Evolutionary conservation across 1,140 invertebrate genomes (phyloP), one percentile per base, ranked within the genome.

Genomic region (Bombus vancouverensis): DNA sequence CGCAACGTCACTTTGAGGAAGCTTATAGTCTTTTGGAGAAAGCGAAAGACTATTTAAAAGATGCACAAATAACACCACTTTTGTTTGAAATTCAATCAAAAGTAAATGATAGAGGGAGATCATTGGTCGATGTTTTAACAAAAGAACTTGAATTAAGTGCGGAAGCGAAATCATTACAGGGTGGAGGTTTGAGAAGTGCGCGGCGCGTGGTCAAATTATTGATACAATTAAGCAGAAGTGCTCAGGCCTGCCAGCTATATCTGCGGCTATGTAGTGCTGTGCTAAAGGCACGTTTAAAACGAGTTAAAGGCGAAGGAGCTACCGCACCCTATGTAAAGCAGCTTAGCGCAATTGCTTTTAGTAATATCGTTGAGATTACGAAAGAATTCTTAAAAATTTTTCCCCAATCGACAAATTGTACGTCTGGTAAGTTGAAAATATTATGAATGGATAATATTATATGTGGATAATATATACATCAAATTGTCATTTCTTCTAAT

Each of bases 1-100:
- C 99, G n/a, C 98, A 99, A 94, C 96, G 99, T 90, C 98, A 99
- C 93, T 99, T 99, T 94, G 98, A 99, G 94, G 98, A 99, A 93
- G 98, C 99, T 32, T 98, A 99, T 84, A 96, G 97, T 85, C 95
- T 99, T 15, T 97, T 99, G 77, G 97, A 98, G 88, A 97, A 97
- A 95, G 97, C 97, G 0, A 96, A 96, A 88, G 94, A 96, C 8
- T 97, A 96, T 89, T 92, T 96, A 42, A 92, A 90, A 37, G 93
- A 95, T 77, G 90, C 94, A 68, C 87, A 89, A 77, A 88, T 92
- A 59, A 95, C 95, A 47, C 94, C 93, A 37, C 83, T 94, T 18
- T 68, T 95, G 8, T 88, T 87, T 18, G 95, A 96, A 53, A 94
- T 96, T 8, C 94, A 95, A 78, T 86, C 86, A 6, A 96, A 96